These are phyloP conservation scores for Griposia aprilina DNA, from an alignment of 2,888 invertebrate species.

Conservation along the genomic window DNA sequence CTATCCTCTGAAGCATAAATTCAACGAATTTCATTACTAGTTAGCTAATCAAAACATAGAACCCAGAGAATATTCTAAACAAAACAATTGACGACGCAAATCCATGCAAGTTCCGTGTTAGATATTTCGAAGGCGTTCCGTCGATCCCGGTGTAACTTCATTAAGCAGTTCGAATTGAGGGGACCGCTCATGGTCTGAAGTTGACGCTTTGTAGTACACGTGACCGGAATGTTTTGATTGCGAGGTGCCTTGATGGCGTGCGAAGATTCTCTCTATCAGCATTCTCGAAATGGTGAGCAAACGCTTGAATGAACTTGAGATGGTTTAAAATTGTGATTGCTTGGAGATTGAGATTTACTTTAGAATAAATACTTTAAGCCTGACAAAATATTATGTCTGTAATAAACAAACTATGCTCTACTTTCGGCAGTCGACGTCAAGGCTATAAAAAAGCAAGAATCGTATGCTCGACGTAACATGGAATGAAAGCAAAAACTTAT, in stretches of 20 bases:
- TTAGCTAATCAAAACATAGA: neutral
- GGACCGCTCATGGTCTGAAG: constrained; percentile 69
- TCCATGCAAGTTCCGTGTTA: constrained; percentile 47
- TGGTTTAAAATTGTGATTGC: constrained; percentile 44
- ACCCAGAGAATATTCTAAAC: constrained; percentile 30
- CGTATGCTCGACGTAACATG: neutral
- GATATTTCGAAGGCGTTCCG: constrained; percentile 61
- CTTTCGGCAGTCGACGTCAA: neutral
- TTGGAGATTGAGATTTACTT: constrained; percentile 19
- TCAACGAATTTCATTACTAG: neutral
- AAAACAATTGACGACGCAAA: constrained; percentile 49
- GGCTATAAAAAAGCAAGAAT: neutral
- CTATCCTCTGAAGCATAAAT: neutral
- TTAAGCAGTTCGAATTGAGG: constrained; percentile 73
- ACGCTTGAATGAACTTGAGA: constrained; percentile 39
- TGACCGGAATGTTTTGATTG: constrained; percentile 74
- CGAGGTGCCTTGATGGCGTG: constrained; percentile 59
- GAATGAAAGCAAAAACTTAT: neutral
- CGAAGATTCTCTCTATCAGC: constrained; percentile 67
- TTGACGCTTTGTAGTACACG: constrained; percentile 73
- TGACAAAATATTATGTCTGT: neutral
- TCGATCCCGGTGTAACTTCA: constrained; percentile 75
- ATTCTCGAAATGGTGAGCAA: constrained; percentile 55
- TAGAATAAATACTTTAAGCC: constrained; percentile 4
- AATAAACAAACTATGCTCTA: neutral